These are phyloP conservation scores for Scolopax rusticola DNA, from an alignment of 2,797 vertebrate species.

Conservation along the genomic window DNA sequence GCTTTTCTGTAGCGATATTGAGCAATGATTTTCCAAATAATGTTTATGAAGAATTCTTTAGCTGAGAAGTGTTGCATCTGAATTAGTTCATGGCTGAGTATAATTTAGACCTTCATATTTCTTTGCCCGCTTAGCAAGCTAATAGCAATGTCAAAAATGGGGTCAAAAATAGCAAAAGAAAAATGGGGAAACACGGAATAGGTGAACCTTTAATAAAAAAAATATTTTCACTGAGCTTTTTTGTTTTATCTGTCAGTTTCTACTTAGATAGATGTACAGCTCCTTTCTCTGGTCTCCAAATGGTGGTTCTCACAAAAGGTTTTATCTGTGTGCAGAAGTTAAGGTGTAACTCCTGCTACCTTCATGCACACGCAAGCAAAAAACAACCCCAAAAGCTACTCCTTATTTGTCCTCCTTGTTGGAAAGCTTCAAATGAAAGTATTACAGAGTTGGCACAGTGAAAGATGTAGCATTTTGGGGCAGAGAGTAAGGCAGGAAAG, in stretches of 20 bases:
- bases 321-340: neutral
- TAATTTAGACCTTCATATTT: neutral
- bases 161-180: neutral
- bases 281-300: neutral
- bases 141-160: neutral
- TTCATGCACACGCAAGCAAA: fast-evolving
- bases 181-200: neutral
- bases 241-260: neutral
- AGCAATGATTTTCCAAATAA: neutral
- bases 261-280: neutral
- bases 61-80: neutral
- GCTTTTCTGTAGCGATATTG: neutral
- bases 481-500: neutral
- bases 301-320: neutral
- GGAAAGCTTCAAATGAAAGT: neutral
- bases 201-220: neutral
- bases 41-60: neutral
- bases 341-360: neutral
- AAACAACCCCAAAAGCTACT: neutral
- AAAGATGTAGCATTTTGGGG: neutral
- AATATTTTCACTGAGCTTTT: neutral
- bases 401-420: neutral
- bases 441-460: neutral
- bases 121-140: neutral
- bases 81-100: neutral